A percentile compares a stretch with the other conserved stretches of the same genome.
Conservation (phyloP, 1,140 invertebrate genomes). For the Bombus waltoni region DNA sequence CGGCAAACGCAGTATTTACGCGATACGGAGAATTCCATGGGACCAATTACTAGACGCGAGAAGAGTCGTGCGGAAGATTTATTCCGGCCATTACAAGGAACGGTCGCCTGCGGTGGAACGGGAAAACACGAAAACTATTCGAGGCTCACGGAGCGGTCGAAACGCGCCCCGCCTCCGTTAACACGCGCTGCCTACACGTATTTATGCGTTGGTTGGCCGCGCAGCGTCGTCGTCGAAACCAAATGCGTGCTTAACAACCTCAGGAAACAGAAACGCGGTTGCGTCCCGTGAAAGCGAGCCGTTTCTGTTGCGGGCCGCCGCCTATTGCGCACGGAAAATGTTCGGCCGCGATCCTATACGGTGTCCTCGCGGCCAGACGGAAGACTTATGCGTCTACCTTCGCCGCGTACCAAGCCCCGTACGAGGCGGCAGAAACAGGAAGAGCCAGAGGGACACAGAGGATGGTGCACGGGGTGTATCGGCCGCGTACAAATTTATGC, state of each 20-base stretch:
- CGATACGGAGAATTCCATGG: background rate
- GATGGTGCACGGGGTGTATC: slow-evolving; percentile 61
- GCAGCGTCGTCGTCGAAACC: background rate
- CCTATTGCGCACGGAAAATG: slow-evolving; percentile 26
- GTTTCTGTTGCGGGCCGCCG: background rate
- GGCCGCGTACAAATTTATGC: slow-evolving; percentile 77
- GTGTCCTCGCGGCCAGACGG: background rate
- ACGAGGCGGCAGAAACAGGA: slow-evolving; percentile 13
- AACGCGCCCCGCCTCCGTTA: slow-evolving; percentile 11
- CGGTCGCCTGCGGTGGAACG: background rate
- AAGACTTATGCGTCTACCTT: slow-evolving; percentile 42
- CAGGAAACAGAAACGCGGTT: slow-evolving; percentile 3
- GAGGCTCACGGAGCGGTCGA: background rate
- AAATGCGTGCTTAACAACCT: slow-evolving; percentile 20
- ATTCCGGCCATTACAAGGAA: slow-evolving; percentile 18
- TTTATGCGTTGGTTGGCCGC: slow-evolving; percentile 16
- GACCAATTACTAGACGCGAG: slow-evolving; percentile 25
- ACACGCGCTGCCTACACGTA: slow-evolving; percentile 18
- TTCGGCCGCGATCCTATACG: slow-evolving; percentile 8
- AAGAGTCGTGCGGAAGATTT: background rate
- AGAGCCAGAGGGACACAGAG: slow-evolving; percentile 55
- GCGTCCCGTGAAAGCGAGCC: slow-evolving; percentile 11
- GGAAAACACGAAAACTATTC: slow-evolving; percentile 27
- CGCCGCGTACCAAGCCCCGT: background rate
- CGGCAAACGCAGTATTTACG: background rate